Evolutionary conservation across 2,113 vertebrate genomes (phyloP).

Genomic region (Tyto alba): DNA sequence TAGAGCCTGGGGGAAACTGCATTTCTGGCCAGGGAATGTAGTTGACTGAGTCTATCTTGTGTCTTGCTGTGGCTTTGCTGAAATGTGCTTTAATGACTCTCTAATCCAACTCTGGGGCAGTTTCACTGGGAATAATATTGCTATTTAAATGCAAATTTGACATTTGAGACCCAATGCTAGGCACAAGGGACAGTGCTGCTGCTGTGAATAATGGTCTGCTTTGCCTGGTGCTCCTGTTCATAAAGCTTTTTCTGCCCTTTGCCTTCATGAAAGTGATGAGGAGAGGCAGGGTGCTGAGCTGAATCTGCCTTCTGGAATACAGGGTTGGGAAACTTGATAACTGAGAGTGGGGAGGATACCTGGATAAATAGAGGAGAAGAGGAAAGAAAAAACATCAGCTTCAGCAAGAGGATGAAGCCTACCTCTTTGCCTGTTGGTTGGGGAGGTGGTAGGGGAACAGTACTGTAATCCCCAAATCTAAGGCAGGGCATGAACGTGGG

Average conservation of each 20-base stretch:
- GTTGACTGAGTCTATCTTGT: neutral
- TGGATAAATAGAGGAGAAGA: neutral
- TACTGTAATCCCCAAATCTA: neutral
- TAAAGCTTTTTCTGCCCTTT: neutral
- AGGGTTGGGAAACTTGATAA: neutral
- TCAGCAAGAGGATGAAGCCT: neutral
- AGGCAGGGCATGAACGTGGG: rapidly evolving
- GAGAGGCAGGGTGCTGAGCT: neutral
- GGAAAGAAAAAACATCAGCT: neutral
- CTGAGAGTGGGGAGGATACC: neutral
- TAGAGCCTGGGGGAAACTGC: neutral
- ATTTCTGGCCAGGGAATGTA: neutral
- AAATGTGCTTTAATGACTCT: neutral
- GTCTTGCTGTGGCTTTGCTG: neutral
- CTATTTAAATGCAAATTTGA: neutral
- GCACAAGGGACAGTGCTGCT: neutral
- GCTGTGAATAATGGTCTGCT: neutral
- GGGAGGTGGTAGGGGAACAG: neutral
- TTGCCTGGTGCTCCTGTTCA: neutral
- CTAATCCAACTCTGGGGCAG: neutral
- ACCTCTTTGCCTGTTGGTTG: neutral
- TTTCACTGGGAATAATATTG: neutral
- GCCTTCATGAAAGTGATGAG: neutral
- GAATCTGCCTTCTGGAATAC: neutral
- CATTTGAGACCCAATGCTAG: neutral